Evolutionary conservation across 2,113 vertebrate species (phyloP).

Genomic region (Fulmarus glacialis): DNA sequence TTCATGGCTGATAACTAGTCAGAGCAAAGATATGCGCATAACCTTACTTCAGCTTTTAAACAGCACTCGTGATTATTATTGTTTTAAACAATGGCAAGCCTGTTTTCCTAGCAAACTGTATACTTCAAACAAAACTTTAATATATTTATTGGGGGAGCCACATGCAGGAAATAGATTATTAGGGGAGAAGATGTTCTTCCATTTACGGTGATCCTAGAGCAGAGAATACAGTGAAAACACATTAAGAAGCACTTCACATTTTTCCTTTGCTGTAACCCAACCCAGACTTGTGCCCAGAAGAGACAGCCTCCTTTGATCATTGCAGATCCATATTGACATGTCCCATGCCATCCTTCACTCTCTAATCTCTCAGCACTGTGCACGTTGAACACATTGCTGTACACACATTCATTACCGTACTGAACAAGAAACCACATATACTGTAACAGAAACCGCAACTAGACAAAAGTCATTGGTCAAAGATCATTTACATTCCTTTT

Average conservation of each 20-base stretch:
- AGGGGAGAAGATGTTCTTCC: constrained; percentile 50
- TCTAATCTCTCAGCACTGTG: constrained; percentile 64
- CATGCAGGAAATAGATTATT: constrained; percentile 52
- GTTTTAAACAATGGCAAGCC: constrained; percentile 34
- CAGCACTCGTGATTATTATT: background rate
- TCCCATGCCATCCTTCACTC: constrained; percentile 68
- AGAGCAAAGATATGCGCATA: constrained; percentile 22
- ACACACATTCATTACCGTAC: constrained; percentile 54
- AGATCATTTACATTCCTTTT: constrained; percentile 65
- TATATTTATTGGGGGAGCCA: constrained; percentile 36
- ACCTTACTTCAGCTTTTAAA: constrained; percentile 12
- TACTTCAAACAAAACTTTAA: constrained; percentile 52
- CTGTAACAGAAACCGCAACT: constrained; percentile 53
- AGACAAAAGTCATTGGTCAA: constrained; percentile 57
- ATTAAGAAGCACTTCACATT: constrained; percentile 71
- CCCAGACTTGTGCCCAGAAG: constrained; percentile 63
- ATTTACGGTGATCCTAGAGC: constrained; percentile 30
- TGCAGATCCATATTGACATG: constrained; percentile 70
- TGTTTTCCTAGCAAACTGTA: constrained; percentile 8
- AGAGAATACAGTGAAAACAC: constrained; percentile 55
- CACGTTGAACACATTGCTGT: constrained; percentile 52
- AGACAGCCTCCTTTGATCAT: constrained; percentile 68
- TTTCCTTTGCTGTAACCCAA: constrained; percentile 57
- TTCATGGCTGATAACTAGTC: constrained; percentile 59
- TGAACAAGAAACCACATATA: constrained; percentile 13